phyloP scores from a whole-genome alignment of 2,888 invertebrate genomes.

The Sceliomorpha sp. region DNA sequence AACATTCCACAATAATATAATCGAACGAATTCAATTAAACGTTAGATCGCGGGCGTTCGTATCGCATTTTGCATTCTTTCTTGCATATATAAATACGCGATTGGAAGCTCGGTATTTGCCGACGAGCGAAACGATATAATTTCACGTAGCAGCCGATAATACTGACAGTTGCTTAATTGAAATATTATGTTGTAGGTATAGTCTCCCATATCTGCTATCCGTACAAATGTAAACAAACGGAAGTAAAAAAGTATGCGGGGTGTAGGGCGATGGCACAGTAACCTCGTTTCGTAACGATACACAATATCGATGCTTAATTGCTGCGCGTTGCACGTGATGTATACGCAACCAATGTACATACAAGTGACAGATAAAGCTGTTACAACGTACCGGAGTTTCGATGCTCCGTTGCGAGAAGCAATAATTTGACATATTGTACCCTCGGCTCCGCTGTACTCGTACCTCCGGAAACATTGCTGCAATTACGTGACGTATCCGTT shows the following conservation, averaged over 20 bases:
- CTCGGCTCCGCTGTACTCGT: conserved; percentile 16
- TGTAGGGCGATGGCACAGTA: conserved; percentile 45
- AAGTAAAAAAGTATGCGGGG: conserved; percentile 4
- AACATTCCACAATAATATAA: too few species aligned
- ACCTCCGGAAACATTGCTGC: conserved; percentile 17
- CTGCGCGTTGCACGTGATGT: conserved; percentile 47
- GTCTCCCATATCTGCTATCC: too few species aligned
- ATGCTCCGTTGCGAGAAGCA: conserved; percentile 1
- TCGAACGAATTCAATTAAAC: too few species aligned
- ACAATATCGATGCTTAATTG: conserved; percentile 56
- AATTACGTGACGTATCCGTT: conserved; percentile 9
- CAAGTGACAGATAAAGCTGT: conserved; percentile 49
- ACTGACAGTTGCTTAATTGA: conserved; percentile 40
- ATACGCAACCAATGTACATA: conserved; percentile 42
- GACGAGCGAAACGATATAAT: too few species aligned
- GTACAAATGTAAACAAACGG: conserved; percentile 32
- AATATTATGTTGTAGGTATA: conserved; percentile 45
- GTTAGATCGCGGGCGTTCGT: too few species aligned
- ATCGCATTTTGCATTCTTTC: too few species aligned
- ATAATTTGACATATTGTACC: conserved; percentile 26
- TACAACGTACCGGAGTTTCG: conserved; percentile 14
- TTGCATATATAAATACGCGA: too few species aligned
- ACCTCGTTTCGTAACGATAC: conserved; percentile 38
- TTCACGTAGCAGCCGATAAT: conserved; percentile 19
- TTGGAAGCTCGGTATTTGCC: too few species aligned